Conservation (phyloP, 2,797 vertebrate species). For the Numenius phaeopus region DNA sequence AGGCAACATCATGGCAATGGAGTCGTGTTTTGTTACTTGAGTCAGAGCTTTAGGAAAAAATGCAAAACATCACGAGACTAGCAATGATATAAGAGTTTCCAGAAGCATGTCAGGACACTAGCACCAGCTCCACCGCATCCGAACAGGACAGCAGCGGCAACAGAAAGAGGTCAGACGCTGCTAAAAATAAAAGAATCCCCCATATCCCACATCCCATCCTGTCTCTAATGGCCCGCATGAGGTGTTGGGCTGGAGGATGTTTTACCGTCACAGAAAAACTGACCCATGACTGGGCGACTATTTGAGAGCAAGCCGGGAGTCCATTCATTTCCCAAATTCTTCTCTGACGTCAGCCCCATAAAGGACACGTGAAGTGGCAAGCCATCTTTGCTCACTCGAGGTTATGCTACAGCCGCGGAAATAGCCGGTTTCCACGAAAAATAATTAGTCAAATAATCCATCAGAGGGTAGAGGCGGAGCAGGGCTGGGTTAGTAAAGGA, state of each 20-base stretch:
- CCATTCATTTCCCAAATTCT: slow-evolving; percentile 43
- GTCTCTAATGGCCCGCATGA: not conserved
- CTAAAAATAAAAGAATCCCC: slow-evolving; percentile 27
- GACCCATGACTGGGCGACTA: not conserved
- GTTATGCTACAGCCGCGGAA: not conserved
- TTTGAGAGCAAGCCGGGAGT: not conserved
- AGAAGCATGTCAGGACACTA: not conserved
- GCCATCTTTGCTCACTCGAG: not conserved
- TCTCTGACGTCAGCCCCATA: not conserved
- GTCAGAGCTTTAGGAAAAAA: not conserved
- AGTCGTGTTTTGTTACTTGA: not conserved
- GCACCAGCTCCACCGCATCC: not conserved
- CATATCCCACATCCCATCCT: not conserved
- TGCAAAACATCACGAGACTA: not conserved
- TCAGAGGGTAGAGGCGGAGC: slow-evolving; percentile 2
- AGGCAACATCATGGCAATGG: accelerated
- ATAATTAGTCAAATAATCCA: slow-evolving; percentile 39
- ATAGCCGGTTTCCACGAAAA: slow-evolving; percentile 13
- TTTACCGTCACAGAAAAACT: not conserved
- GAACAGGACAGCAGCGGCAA: not conserved
- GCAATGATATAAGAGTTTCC: not conserved
- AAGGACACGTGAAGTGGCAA: not conserved
- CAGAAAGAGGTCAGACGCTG: not conserved
- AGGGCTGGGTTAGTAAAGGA: not conserved
- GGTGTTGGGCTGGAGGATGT: not conserved